Evolutionary conservation across 2,113 vertebrate species (phyloP).

Genomic region (Hyaena hyaena): DNA sequence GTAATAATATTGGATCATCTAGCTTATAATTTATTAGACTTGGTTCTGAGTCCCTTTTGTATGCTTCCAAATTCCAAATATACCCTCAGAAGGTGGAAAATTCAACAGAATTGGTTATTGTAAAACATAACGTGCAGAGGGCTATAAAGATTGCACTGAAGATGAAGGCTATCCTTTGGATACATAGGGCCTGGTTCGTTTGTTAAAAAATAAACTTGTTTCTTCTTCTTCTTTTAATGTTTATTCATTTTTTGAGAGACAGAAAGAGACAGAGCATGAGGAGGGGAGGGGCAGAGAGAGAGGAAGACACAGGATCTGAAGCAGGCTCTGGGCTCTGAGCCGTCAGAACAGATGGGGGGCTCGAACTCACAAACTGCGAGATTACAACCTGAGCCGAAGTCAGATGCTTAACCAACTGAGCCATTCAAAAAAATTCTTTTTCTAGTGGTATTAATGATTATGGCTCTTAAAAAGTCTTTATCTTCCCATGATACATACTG

Average conservation of each 20-base stretch:
- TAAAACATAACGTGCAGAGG: neutral
- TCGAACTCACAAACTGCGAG: too few relatives aligned
- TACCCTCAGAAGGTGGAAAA: neutral
- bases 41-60: neutral
- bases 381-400: too few relatives aligned
- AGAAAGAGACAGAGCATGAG: too few relatives aligned
- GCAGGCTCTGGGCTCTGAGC: too few relatives aligned
- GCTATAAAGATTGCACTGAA: neutral
- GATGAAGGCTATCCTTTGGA: neutral
- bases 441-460: neutral
- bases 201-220: neutral
- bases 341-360: too few relatives aligned
- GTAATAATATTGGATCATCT: neutral
- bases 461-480: neutral
- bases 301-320: too few relatives aligned
- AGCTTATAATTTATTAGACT: neutral
- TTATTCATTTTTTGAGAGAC: too few relatives aligned
- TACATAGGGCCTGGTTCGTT: neutral
- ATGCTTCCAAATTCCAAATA: conserved; percentile 32
- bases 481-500: neutral
- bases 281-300: too few relatives aligned
- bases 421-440: neutral
- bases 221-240: too few relatives aligned
- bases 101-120: neutral
- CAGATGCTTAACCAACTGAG: too few relatives aligned